These are phyloP conservation scores for Nothoprocta perdicaria DNA, from an alignment of 2,113 vertebrate genomes.

Conservation along the genomic window DNA sequence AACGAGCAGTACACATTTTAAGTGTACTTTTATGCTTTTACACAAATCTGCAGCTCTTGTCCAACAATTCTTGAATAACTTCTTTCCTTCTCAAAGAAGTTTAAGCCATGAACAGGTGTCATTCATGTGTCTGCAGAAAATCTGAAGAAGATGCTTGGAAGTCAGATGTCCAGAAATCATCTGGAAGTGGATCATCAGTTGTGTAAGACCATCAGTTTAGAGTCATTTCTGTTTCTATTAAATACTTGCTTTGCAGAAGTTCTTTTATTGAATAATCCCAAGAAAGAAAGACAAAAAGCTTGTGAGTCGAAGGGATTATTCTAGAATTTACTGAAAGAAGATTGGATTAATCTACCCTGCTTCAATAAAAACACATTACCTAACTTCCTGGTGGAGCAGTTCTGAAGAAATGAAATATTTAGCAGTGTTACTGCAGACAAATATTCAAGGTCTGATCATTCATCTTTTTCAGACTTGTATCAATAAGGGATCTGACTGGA, in stretches of 20 bases:
- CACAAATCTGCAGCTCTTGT: neutral
- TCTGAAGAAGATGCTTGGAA: neutral
- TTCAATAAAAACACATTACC: neutral
- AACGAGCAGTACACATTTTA: neutral
- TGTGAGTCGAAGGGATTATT: neutral
- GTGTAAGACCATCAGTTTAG: neutral
- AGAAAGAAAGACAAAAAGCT: neutral
- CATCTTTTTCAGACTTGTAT: neutral
- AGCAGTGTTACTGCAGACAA: neutral
- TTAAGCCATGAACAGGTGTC: neutral
- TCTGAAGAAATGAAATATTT: neutral
- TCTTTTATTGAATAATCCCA: neutral
- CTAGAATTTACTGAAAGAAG: neutral
- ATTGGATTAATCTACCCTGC: neutral
- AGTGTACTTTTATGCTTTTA: neutral
- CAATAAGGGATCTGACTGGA: neutral
- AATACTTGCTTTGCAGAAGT: neutral
- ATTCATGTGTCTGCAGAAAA: neutral
- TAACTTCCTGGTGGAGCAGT: slow-evolving; percentile 9
- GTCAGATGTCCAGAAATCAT: neutral
- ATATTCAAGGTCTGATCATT: neutral
- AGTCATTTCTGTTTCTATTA: neutral
- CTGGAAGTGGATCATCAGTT: neutral
- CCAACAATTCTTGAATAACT: neutral
- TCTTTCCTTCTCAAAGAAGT: neutral